Conservation (phyloP, 2,113 vertebrate species). For the Pristiophorus japonicus region DNA sequence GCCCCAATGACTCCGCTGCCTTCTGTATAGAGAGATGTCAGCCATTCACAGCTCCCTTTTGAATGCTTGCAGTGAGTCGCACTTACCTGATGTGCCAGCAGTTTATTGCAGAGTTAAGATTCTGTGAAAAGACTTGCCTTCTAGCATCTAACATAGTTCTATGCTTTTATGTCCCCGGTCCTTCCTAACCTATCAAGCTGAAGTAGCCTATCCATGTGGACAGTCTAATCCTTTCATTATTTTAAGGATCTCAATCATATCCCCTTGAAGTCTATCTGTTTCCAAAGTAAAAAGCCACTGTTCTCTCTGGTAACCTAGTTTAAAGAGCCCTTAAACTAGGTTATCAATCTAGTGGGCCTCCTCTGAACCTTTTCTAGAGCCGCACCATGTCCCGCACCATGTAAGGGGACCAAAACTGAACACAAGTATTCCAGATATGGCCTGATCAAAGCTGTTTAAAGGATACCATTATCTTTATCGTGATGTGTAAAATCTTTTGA, state of each 20-base stretch:
- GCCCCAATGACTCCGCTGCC: neutral
- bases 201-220: neutral
- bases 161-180: neutral
- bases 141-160: neutral
- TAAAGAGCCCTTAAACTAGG: neutral
- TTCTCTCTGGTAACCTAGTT: neutral
- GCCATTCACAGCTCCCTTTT: neutral
- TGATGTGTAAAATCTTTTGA: neutral
- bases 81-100: neutral
- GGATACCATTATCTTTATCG: neutral
- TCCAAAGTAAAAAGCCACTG: neutral
- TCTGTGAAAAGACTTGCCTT: neutral
- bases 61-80: neutral
- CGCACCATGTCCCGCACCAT: neutral
- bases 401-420: neutral
- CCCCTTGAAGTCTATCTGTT: neutral
- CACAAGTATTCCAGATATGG: neutral
- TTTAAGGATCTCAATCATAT: neutral
- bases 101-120: neutral
- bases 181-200: neutral
- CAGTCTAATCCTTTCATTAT: neutral
- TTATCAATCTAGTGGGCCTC: neutral
- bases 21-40: neutral
- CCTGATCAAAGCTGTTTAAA: neutral
- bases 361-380: neutral